These are phyloP conservation scores for Notocelia uddmanniana DNA, from an alignment of 2,888 invertebrate genomes.

Conservation along the genomic window DNA sequence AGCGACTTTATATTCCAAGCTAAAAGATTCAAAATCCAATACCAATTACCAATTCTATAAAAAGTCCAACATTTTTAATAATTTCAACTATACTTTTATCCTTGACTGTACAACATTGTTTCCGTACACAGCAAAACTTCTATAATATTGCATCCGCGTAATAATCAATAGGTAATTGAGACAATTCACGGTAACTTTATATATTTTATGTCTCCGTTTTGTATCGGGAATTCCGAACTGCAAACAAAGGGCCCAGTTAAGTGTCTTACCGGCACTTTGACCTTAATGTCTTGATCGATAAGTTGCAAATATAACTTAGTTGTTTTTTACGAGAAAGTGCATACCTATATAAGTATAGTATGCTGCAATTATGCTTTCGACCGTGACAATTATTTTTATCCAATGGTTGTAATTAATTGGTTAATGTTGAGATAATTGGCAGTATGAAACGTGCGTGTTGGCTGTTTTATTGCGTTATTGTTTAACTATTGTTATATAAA, in stretches of 20 bases:
- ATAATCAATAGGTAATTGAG: slow-evolving; percentile 45
- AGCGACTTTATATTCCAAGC: too few relatives aligned
- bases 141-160: slow-evolving; percentile 38
- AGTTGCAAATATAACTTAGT: neutral
- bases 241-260: neutral
- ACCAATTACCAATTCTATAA: too few relatives aligned
- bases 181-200: slow-evolving; percentile 36
- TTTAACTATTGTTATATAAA: slow-evolving; percentile 13
- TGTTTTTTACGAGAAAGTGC: too few relatives aligned
- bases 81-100: neutral
- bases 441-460: neutral
- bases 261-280: neutral
- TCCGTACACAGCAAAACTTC: slow-evolving; percentile 32
- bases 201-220: slow-evolving; percentile 33
- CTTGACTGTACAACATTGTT: slow-evolving; percentile 28
- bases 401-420: slow-evolving; percentile 21
- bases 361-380: slow-evolving; percentile 11
- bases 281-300: neutral
- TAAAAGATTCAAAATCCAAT: too few relatives aligned
- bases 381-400: slow-evolving; percentile 26
- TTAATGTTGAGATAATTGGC: neutral
- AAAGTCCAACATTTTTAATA: too few relatives aligned
- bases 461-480: slow-evolving; percentile 19
- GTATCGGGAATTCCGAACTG: slow-evolving; percentile 26
- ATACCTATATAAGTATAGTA: neutral